phyloP scores from a whole-genome alignment of 2,888 invertebrate genomes.

The Anticlea derivata region DNA sequence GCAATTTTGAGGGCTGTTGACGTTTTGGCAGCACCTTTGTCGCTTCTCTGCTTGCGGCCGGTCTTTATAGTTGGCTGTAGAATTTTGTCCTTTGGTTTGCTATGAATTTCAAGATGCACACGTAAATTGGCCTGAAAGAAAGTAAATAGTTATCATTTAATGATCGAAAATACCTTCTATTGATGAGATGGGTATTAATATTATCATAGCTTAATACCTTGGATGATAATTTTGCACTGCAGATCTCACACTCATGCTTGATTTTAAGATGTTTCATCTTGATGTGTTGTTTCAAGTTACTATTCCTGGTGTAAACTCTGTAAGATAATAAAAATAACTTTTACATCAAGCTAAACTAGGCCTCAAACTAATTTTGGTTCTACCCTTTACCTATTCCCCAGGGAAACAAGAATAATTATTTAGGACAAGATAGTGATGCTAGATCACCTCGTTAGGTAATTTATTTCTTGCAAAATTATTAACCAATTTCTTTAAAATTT shows the following conservation, averaged over 20 bases:
- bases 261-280: slow-evolving; percentile 73
- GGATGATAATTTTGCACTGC: slow-evolving; percentile 58
- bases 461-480: too few relatives aligned
- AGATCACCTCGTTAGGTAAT: too few relatives aligned
- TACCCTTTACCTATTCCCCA: too few relatives aligned
- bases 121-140: slow-evolving; percentile 56
- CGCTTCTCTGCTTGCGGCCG: slow-evolving; percentile 64
- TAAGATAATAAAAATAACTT: slow-evolving; percentile 33
- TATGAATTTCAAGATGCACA: slow-evolving; percentile 49
- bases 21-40: slow-evolving; percentile 54
- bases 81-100: slow-evolving; percentile 3
- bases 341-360: not conserved
- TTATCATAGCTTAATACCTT: slow-evolving; percentile 53
- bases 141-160: not conserved
- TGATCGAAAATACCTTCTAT: not conserved
- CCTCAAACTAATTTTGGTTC: not conserved
- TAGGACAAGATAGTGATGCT: too few relatives aligned
- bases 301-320: slow-evolving; percentile 78
- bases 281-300: slow-evolving; percentile 83
- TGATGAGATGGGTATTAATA: not conserved
- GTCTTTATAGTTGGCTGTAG: slow-evolving; percentile 47
- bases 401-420: too few relatives aligned
- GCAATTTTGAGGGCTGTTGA: slow-evolving; percentile 65
- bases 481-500: too few relatives aligned
- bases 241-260: slow-evolving; percentile 72